Conservation (phyloP, 2,797 vertebrate species). For the Prunella strophiata region DNA sequence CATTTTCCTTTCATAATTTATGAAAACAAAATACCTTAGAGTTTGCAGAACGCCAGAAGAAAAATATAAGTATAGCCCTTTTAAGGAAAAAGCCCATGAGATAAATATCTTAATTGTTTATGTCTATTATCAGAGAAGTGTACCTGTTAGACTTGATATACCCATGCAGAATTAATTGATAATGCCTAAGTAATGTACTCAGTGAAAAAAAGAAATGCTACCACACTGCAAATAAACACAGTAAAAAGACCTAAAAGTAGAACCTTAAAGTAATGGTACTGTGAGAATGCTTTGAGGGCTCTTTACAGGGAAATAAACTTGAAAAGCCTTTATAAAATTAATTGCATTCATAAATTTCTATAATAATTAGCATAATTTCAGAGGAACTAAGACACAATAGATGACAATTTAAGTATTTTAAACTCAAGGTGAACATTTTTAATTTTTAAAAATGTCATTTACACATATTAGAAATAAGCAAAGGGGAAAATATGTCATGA, state of each 20-base stretch:
- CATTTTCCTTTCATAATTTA: conserved; percentile 98
- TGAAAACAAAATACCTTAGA: conserved; percentile 88
- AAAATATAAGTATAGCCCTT: conserved; percentile 34
- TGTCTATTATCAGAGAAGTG: conserved; percentile 8
- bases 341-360: background rate
- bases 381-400: background rate
- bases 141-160: conserved; percentile 34
- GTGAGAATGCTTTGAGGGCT: background rate
- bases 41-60: conserved; percentile 57
- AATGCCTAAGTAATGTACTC: background rate
- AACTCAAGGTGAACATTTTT: background rate
- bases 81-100: background rate
- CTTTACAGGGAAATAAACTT: background rate
- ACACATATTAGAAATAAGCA: background rate
- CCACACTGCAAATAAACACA: background rate
- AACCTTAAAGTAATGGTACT: background rate
- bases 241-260: background rate
- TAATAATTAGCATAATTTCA: background rate
- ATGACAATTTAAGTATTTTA: background rate
- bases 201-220: background rate
- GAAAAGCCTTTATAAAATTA: background rate
- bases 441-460: background rate
- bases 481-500: background rate
- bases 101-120: background rate
- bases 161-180: conserved; percentile 5